Evolutionary conservation across 92 coral and sea anemone species (phyloP), one percentile per base, ranked within the genome.

Genomic region (Galaxea fascicularis): DNA sequence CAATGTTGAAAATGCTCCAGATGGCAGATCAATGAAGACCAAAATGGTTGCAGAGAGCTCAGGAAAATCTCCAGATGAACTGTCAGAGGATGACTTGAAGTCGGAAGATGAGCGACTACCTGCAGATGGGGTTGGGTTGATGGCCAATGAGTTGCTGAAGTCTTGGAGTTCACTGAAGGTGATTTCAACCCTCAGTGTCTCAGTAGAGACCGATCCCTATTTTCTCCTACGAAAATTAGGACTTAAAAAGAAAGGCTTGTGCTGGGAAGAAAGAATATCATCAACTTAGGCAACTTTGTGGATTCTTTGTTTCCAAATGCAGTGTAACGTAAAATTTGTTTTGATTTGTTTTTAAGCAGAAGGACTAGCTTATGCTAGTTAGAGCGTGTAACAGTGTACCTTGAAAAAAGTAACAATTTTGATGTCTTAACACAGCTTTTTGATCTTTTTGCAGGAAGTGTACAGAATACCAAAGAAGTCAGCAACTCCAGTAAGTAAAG

Each of bases 131-230:
- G 90, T 90, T 62, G 98, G 91, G 13, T 52, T 85, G 0, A 80
- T 84, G 21, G 98, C 99, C 22, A 90, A 88, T 76, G 97, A 95
- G 18, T 80, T 96, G 51, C 87, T 96, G 46, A 93, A 96, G 46
- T 88, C 93, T 13, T 96, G 99, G 99, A 93, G 98, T 78, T 74
- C 63, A 29, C 83, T 96, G 15, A 96, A 94, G 96, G 99, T 96
- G 73, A 65, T 20, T 57, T 14, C 3, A 16, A 12, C 25, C 8
- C 0, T 7, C 7, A 17, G 3, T 57, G 17, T 4, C 2, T 35
- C 41, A 35, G 41, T 35, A 6, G 41, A 35, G 6, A 35, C 41
- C 41, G n/a, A n/a, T n/a, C n/a, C n/a, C n/a, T n/a, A n/a, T 2
- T 35, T 35, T 2, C 41, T 35, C 41, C 41, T 35, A 6, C n/a